Evolutionary conservation across 2,797 vertebrate species (phyloP).

Genomic region (Leontocebus nigricollis): DNA sequence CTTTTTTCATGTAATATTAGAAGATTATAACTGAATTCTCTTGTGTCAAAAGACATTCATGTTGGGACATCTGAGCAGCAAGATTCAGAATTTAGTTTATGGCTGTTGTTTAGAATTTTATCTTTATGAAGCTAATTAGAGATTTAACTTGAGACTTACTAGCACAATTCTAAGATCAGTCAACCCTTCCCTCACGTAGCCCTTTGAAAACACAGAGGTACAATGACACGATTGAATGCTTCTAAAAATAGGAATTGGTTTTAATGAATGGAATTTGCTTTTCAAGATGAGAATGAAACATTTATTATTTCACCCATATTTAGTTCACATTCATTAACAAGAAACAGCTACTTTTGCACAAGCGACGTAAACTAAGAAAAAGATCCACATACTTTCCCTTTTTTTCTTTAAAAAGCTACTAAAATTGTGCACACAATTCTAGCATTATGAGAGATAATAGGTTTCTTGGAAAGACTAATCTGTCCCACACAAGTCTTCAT

Average conservation of each 20-base stretch:
- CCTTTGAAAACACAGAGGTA: slow-evolving; percentile 30
- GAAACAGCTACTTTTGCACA: slow-evolving; percentile 35
- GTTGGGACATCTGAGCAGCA: not conserved
- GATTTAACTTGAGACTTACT: slow-evolving; percentile 14
- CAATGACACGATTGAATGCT: not conserved
- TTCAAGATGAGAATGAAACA: slow-evolving; percentile 38
- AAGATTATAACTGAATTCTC: slow-evolving; percentile 10
- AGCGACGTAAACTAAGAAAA: not conserved
- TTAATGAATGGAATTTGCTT: slow-evolving; percentile 4
- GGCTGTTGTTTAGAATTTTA: slow-evolving; percentile 14
- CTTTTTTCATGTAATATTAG: not conserved
- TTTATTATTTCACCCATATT: not conserved
- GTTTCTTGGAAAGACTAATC: slow-evolving; percentile 25
- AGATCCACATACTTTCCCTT: not conserved
- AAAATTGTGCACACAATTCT: not conserved
- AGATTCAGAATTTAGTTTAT: slow-evolving; percentile 11
- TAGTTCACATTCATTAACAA: slow-evolving; percentile 29
- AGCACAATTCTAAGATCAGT: not conserved
- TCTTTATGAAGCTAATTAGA: slow-evolving; percentile 11
- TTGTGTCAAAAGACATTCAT: slow-evolving; percentile 23
- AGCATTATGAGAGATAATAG: slow-evolving; percentile 15
- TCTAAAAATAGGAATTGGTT: not conserved
- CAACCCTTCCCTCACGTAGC: not conserved
- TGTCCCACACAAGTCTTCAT: not conserved
- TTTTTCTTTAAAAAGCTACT: slow-evolving; percentile 34